Conservation (phyloP, 2,113 vertebrate species). For the Aythya baeri region DNA sequence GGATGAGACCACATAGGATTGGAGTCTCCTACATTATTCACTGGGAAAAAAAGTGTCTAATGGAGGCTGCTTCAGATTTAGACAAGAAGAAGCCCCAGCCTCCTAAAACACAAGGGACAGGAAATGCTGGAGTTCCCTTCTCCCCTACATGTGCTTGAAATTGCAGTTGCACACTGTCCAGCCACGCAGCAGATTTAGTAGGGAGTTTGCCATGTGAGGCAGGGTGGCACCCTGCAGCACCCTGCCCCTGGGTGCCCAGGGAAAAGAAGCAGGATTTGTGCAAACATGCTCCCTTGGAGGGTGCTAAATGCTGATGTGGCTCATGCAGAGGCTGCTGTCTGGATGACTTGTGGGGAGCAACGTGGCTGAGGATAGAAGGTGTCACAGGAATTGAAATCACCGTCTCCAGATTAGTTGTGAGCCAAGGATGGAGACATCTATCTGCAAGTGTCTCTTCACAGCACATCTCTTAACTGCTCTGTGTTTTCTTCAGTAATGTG, state of each 20-base stretch:
- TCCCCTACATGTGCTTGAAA: neutral
- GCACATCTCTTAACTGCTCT: neutral
- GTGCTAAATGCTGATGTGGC: neutral
- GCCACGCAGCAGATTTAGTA: neutral
- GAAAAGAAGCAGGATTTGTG: neutral
- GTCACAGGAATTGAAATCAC: conserved; percentile 15
- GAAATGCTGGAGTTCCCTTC: neutral
- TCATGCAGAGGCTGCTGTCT: neutral
- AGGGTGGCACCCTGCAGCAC: accelerated
- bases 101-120: neutral
- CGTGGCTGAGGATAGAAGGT: neutral
- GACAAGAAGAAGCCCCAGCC: neutral
- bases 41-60: neutral
- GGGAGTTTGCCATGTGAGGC: neutral
- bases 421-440: neutral
- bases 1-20: neutral
- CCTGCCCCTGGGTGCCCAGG: neutral
- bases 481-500: neutral
- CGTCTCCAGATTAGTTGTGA: neutral
- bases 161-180: neutral
- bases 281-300: neutral
- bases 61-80: neutral
- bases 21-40: neutral
- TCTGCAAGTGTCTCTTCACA: neutral
- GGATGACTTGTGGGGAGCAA: neutral